A percentile compares a stretch with the other conserved stretches of the same genome.
These are phyloP conservation scores for Argyresthia albistria DNA, from an alignment of 2,888 invertebrate genomes.

Conservation along the genomic window DNA sequence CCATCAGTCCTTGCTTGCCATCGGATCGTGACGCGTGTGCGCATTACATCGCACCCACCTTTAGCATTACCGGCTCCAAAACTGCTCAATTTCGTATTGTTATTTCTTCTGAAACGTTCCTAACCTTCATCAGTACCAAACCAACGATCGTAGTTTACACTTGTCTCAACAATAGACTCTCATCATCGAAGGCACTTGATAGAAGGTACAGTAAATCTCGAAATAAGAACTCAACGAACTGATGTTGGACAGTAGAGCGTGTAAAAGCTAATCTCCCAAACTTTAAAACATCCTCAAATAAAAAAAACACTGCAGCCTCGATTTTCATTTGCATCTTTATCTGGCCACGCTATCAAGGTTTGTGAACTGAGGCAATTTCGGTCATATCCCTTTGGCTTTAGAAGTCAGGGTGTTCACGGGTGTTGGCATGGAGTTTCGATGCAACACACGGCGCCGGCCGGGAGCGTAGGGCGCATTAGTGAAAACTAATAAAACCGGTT, in stretches of 20 bases:
- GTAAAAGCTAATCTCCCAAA: constrained; percentile 1
- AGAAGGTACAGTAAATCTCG: neutral
- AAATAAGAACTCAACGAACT: neutral
- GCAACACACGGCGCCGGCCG: constrained; percentile 21
- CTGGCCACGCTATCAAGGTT: neutral
- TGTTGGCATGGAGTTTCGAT: constrained; percentile 12
- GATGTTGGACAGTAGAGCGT: constrained; percentile 1
- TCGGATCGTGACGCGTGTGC: too few species aligned
- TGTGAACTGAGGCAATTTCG: neutral
- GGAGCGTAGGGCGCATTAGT: constrained; percentile 38
- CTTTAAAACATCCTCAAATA: neutral
- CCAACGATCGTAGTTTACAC: too few species aligned
- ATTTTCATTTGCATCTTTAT: constrained; percentile 4
- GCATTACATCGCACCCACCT: too few species aligned
- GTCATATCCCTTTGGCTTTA: neutral
- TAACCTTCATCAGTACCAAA: too few species aligned
- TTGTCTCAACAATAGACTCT: neutral
- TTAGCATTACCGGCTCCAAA: too few species aligned
- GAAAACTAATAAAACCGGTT: constrained; percentile 68
- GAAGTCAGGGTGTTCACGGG: neutral
- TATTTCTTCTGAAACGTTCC: too few species aligned
- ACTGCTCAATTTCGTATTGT: too few species aligned
- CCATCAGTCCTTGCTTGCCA: too few species aligned
- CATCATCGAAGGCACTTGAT: neutral
- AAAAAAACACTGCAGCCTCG: neutral